phyloP scores from a whole-genome alignment of 2,888 invertebrate genomes.

The Baronia brevicornis region DNA sequence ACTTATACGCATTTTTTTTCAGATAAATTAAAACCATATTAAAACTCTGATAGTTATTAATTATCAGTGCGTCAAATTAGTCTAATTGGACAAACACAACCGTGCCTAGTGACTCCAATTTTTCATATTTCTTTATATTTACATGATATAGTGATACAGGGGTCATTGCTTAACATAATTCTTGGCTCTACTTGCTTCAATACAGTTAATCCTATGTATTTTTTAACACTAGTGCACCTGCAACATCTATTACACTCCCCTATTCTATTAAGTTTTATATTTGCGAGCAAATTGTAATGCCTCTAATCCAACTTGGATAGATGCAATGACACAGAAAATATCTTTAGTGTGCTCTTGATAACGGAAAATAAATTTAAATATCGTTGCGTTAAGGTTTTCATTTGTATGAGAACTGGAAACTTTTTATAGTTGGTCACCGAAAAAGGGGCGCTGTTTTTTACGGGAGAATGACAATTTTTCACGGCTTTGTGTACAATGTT shows the following conservation, averaged over 20 bases:
- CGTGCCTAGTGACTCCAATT: no score
- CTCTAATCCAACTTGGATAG: constrained; percentile 70
- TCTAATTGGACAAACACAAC: no score
- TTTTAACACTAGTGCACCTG: constrained; percentile 54
- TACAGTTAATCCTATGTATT: constrained; percentile 41
- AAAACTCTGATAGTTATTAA: no score
- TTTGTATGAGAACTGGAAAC: constrained; percentile 17
- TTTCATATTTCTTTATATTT: no score
- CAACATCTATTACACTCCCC: constrained; percentile 47
- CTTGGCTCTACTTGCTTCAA: constrained; percentile 25
- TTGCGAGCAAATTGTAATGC: constrained; percentile 69
- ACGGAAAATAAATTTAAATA: constrained; percentile 19
- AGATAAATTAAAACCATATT: no score
- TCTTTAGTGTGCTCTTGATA: constrained; percentile 18
- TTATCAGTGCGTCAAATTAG: no score
- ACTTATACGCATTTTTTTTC: no score
- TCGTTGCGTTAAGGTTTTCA: constrained; percentile 19
- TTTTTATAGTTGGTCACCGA: constrained; percentile 16
- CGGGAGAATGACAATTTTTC: constrained; percentile 61
- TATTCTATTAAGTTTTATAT: constrained; percentile 52
- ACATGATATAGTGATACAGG: no score
- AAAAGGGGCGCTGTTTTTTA: constrained; percentile 48
- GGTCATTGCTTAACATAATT: constrained; percentile 8
- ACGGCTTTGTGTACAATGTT: constrained; percentile 56
- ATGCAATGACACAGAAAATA: constrained; percentile 68